These are phyloP conservation scores for Corythornis madagascariensis DNA, from an alignment of 2,113 vertebrate species.

Conservation along the genomic window DNA sequence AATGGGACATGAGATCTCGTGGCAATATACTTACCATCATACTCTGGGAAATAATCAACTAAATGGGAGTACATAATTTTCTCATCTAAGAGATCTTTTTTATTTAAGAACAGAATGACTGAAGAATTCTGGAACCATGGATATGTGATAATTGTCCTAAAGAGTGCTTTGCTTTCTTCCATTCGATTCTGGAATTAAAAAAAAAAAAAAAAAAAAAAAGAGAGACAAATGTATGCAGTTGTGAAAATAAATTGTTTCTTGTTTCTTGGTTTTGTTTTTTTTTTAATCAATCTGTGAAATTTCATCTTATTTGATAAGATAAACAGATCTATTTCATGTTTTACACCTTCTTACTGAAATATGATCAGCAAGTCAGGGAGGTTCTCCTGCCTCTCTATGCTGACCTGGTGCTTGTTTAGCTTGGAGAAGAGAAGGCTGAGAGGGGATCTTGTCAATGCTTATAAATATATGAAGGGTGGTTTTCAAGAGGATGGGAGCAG, in stretches of 20 bases:
- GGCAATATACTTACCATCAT: slow-evolving; percentile 85
- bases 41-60: slow-evolving; percentile 95
- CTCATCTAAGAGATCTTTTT: slow-evolving; percentile 95
- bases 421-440: too few relatives aligned
- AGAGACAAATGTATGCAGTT: not conserved
- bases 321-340: not conserved
- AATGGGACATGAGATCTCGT: not conserved
- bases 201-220: slow-evolving; percentile 1
- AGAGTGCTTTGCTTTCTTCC: slow-evolving; percentile 96
- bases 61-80: slow-evolving; percentile 96
- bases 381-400: too few relatives aligned
- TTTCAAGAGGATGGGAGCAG: too few relatives aligned
- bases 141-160: slow-evolving; percentile 94
- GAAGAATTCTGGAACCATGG: slow-evolving; percentile 95
- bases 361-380: too few relatives aligned
- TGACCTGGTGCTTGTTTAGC: too few relatives aligned
- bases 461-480: too few relatives aligned
- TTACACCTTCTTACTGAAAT: not conserved
- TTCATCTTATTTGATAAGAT: not conserved
- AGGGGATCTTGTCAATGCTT: too few relatives aligned
- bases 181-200: slow-evolving; percentile 85
- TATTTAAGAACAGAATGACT: slow-evolving; percentile 96
- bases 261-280: not conserved
- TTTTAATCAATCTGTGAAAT: not conserved
- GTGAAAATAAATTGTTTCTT: not conserved